Percentiles rank a stretch among this genome's conserved stretches.
Conservation (phyloP, 2,888 invertebrate species). For the Hyalella azteca region DNA sequence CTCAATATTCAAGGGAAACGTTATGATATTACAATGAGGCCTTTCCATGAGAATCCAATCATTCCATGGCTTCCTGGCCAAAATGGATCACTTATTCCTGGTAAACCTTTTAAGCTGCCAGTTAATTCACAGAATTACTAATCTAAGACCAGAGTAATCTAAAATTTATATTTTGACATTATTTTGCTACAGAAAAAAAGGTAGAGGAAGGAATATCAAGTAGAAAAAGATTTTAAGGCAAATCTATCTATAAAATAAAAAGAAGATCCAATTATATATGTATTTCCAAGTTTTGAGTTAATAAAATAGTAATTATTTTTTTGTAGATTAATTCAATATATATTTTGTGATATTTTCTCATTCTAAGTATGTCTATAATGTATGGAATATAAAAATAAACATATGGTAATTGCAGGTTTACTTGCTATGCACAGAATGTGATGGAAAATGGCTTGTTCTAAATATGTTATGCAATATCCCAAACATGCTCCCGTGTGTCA, state of each 20-base stretch:
- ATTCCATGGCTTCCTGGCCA: not conserved
- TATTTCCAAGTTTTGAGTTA: no score
- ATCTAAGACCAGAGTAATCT: not conserved
- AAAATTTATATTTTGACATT: not conserved
- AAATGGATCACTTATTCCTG: conserved; percentile 1
- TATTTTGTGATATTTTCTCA: no score
- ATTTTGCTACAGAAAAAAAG: not conserved
- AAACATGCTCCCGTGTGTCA: no score
- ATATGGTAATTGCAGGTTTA: no score
- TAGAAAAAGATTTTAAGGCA: not conserved
- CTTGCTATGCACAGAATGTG: no score
- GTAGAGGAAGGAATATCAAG: not conserved
- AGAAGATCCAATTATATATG: not conserved
- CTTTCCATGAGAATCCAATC: not conserved
- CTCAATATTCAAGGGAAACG: not conserved
- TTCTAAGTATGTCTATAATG: no score
- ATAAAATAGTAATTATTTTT: no score
- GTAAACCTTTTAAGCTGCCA: not conserved
- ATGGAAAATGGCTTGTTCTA: no score
- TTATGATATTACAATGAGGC: not conserved
- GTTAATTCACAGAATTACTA: not conserved
- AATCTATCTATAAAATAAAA: not conserved
- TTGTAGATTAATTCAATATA: no score
- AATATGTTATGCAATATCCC: no score
- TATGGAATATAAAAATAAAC: no score